phyloP scores from a whole-genome alignment of 2,888 invertebrate species.

The Cephus runcator region DNA sequence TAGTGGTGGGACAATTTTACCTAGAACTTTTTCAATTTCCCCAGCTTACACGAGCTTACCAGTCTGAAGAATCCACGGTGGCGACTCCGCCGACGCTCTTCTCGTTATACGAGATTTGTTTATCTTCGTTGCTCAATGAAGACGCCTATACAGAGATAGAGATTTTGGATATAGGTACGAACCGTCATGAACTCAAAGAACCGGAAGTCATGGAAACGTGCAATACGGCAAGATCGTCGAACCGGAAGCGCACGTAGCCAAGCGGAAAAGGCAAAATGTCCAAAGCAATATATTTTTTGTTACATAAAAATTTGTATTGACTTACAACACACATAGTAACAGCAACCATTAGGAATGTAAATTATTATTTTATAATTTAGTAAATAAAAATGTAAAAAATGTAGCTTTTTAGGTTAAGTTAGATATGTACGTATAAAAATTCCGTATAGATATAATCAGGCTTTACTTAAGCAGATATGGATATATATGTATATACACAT shows the following conservation, averaged over 20 bases:
- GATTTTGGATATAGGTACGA: not conserved
- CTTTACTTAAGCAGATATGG: not conserved
- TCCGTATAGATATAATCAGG: not conserved
- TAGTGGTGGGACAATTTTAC: conserved; percentile 58
- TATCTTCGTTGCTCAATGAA: conserved; percentile 24
- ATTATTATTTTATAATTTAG: conserved; percentile 3
- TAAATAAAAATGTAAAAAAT: not conserved
- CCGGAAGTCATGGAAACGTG: not conserved
- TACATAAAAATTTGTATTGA: not conserved
- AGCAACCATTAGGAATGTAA: not conserved
- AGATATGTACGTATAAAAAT: not conserved
- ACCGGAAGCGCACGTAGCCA: not conserved
- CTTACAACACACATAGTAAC: not conserved
- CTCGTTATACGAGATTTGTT: conserved; percentile 41
- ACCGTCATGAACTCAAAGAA: not conserved
- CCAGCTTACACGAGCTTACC: conserved; percentile 38
- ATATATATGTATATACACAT: not conserved
- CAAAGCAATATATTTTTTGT: not conserved
- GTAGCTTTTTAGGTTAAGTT: not conserved
- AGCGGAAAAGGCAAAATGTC: not conserved
- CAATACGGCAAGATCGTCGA: not conserved
- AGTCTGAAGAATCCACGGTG: conserved; percentile 23
- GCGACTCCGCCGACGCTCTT: conserved; percentile 33
- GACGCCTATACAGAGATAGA: not conserved
- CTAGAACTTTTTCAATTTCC: conserved; percentile 65